A percentile compares a stretch with the other conserved stretches of the same genome.
These are phyloP conservation scores for Nerophis lumbriciformis DNA, from an alignment of 2,113 vertebrate species.

Conservation along the genomic window DNA sequence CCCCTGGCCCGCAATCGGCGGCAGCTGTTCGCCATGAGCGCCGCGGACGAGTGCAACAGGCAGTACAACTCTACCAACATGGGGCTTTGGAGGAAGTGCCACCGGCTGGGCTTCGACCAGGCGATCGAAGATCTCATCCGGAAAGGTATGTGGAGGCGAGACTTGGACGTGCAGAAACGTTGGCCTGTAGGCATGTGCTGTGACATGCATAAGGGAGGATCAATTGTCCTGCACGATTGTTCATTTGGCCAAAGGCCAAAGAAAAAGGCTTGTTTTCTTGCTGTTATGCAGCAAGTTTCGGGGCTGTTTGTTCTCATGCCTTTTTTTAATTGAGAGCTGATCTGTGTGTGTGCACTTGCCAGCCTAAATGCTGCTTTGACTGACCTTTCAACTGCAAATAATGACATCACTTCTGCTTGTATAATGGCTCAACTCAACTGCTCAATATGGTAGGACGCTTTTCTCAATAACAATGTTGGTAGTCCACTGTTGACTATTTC, in stretches of 20 bases:
- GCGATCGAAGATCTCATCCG: conserved; percentile 88
- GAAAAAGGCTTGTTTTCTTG: conserved; percentile 11
- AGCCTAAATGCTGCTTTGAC: conserved; percentile 1
- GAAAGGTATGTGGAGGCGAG: conserved; percentile 78
- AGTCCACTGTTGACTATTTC: neutral
- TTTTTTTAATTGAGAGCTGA: neutral
- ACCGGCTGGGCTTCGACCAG: conserved; percentile 89
- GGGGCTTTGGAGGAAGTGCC: conserved; percentile 97
- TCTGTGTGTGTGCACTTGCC: neutral
- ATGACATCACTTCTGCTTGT: conserved; percentile 25
- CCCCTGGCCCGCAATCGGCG: conserved; percentile 86
- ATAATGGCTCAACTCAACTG: conserved; percentile 2
- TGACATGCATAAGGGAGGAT: neutral
- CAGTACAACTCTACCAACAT: conserved; percentile 98
- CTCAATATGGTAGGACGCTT: neutral
- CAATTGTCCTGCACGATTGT: conserved; percentile 2
- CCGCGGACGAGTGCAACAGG: conserved; percentile 91
- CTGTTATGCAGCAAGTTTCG: neutral
- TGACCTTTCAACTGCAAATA: conserved; percentile 26
- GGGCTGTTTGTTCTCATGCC: conserved; percentile 24
- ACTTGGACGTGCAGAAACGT: neutral
- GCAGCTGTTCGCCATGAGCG: conserved; percentile 97
- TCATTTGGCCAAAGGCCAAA: conserved; percentile 26
- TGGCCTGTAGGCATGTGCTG: neutral
- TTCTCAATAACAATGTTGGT: neutral